These are phyloP conservation scores for Gadopsis bispinosus DNA, from an alignment of 2,797 vertebrate species.

Conservation along the genomic window DNA sequence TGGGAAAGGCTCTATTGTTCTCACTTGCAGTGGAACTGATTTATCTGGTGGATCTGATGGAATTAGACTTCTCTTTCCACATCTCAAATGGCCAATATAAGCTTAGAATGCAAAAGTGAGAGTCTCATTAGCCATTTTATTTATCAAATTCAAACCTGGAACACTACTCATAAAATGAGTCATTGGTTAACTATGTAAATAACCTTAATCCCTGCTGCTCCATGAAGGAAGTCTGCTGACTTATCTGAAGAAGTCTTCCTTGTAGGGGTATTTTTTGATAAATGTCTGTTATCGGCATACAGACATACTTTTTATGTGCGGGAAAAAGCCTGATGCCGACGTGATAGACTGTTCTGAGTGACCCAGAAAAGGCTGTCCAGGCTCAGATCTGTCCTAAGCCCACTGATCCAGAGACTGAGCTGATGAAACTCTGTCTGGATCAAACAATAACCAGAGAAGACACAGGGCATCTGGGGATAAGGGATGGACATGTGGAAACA, in stretches of 20 bases:
- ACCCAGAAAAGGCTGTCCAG: conserved; percentile 67
- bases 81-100: conserved; percentile 14
- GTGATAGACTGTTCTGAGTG: conserved; percentile 52
- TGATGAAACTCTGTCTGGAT: conserved; percentile 73
- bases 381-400: conserved; percentile 68
- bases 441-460: conserved; percentile 74
- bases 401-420: conserved; percentile 74
- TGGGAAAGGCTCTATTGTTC: conserved; percentile 47
- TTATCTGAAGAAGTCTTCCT: conserved; percentile 26
- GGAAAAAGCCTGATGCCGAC: conserved; percentile 19
- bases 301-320: conserved; percentile 15
- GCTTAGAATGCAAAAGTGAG: conserved; percentile 1
- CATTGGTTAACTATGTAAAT: conserved; percentile 43
- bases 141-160: conserved; percentile 7
- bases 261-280: conserved; percentile 18
- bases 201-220: conserved; percentile 30
- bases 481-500: conserved; percentile 58
- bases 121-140: conserved; percentile 19
- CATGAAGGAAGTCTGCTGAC: neutral
- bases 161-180: conserved; percentile 23
- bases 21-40: conserved; percentile 29
- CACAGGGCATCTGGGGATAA: conserved; percentile 55
- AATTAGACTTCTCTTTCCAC: conserved; percentile 26
- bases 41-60: conserved; percentile 27
- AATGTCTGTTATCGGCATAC: conserved; percentile 15